A percentile compares a stretch with the other conserved stretches of the same genome.
Evolutionary conservation across 2,797 vertebrate genomes (phyloP).

Genomic region (Phylloscopus collybita): DNA sequence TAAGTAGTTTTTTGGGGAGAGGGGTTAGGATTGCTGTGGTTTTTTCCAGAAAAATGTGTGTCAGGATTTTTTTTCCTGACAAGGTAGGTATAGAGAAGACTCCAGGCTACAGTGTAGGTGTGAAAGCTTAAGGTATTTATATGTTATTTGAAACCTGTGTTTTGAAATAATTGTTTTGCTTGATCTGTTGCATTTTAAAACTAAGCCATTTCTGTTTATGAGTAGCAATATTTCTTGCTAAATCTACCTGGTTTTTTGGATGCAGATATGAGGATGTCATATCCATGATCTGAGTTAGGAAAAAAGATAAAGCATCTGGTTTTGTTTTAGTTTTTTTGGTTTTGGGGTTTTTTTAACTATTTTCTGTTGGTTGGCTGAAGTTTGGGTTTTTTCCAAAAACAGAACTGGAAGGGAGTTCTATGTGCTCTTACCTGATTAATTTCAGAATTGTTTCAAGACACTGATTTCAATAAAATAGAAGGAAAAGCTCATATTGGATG

Average conservation of each 20-base stretch:
- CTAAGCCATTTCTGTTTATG: neutral
- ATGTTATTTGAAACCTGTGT: neutral
- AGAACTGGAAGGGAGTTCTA: neutral
- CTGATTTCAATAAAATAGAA: neutral
- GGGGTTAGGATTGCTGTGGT: accelerated
- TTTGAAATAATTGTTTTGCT: neutral
- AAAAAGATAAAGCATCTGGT: neutral
- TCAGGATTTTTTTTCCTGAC: neutral
- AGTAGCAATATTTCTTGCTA: neutral
- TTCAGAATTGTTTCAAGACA: neutral
- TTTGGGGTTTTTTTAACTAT: neutral
- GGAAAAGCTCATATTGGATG: neutral
- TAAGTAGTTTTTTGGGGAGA: no score
- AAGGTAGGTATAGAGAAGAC: neutral
- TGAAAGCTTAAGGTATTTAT: neutral
- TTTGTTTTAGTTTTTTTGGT: neutral
- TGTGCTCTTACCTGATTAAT: neutral
- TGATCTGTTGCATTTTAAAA: neutral
- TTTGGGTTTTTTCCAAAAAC: neutral
- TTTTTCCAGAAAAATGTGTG: neutral
- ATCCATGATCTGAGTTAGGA: neutral
- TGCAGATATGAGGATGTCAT: neutral
- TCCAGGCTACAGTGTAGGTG: neutral
- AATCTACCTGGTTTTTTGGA: neutral
- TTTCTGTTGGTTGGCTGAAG: neutral